Base-by-base conservation (phyloP, 2,797 vertebrate species). In the Thaleichthys pacificus region DNA sequence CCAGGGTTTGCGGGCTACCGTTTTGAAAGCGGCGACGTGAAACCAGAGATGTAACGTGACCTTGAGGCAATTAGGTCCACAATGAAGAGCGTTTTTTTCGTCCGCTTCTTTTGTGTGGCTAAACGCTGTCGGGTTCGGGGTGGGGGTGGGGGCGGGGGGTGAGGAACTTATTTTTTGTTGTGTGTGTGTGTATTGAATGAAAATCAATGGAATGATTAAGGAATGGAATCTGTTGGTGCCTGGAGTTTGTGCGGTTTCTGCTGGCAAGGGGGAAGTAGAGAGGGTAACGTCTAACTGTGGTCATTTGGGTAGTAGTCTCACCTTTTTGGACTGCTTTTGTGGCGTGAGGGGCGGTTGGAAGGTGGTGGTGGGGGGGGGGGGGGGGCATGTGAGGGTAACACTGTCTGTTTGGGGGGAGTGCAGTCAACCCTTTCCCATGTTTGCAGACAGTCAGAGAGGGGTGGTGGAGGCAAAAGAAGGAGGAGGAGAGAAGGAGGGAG, bases 1-100 rank as follows among this genome's bases (percentile, higher is more conserved):
- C 88, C 84, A 62, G n/a, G 89, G 88, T 87, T 86, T 87, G 89
- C 75, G 85, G 80, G 88, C 89, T 82, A 90, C 86, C 85, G 85
- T 92, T 42, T 90, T 93, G 92, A 94, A 93, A 93, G 91, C 91
- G 84, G 87, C 86, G 85, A 89, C 82, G 82, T 82, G 93, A 93
- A 94, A 94, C 91, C 70, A 61, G 92, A 94, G 88, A 86, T 58
- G 93, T 89, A 92, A 94, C 86, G 38, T 42, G 82, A 94, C 88
- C 91, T 85, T 9, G 81, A 86, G 92, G 91, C 93, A 94, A 94
- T 94, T 94, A 93, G 91, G 87, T 74, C 86, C 87, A 93, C 91
- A 94, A 93, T 93, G 82, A 85, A 78, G 82, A 85, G 63, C 78
- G 89, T 88, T 89, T 89, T 90, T 81, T 21, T 56, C 77, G 81